phyloP scores from a whole-genome alignment of 1,140 invertebrate genomes.

The Bilobella aurantiaca region DNA sequence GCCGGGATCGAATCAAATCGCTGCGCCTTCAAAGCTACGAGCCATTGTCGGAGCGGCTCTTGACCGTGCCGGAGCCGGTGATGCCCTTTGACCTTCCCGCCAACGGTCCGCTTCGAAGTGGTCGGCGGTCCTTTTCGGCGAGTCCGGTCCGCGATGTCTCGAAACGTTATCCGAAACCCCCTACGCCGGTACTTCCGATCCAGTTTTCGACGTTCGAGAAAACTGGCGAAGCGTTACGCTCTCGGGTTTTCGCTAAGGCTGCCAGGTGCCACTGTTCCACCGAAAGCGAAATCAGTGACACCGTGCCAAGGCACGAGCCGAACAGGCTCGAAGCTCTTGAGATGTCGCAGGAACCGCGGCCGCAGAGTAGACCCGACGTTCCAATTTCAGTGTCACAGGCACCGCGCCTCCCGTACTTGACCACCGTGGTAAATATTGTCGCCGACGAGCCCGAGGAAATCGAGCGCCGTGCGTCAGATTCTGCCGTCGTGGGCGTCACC shows the following conservation, averaged over 20 bases:
- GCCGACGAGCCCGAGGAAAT: too few relatives aligned
- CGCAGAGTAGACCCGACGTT: too few relatives aligned
- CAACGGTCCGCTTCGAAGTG: constrained; percentile 14
- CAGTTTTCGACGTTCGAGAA: constrained; percentile 30
- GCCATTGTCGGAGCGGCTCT: neutral
- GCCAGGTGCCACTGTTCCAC: neutral
- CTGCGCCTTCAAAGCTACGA: too few relatives aligned
- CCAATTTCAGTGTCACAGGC: too few relatives aligned
- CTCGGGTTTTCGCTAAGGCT: constrained; percentile 24
- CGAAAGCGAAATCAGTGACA: too few relatives aligned
- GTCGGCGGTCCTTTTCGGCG: neutral
- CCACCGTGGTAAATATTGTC: too few relatives aligned
- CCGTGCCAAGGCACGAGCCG: too few relatives aligned
- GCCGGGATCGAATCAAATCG: too few relatives aligned
- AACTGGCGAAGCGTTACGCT: constrained; percentile 24
- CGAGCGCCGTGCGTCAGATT: too few relatives aligned
- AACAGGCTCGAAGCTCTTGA: too few relatives aligned
- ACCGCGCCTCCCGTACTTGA: too few relatives aligned
- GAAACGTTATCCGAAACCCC: constrained; percentile 21
- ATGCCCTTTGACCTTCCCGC: constrained; percentile 16
- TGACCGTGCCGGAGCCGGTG: constrained; percentile 15
- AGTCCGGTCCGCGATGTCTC: neutral
- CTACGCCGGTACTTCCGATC: constrained; percentile 30
- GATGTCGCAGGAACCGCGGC: too few relatives aligned
- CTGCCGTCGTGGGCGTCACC: neutral